A percentile compares a stretch with the other conserved stretches of the same genome.
Conservation (phyloP, 1,140 invertebrate species). For the Epicauta chinensis region DNA sequence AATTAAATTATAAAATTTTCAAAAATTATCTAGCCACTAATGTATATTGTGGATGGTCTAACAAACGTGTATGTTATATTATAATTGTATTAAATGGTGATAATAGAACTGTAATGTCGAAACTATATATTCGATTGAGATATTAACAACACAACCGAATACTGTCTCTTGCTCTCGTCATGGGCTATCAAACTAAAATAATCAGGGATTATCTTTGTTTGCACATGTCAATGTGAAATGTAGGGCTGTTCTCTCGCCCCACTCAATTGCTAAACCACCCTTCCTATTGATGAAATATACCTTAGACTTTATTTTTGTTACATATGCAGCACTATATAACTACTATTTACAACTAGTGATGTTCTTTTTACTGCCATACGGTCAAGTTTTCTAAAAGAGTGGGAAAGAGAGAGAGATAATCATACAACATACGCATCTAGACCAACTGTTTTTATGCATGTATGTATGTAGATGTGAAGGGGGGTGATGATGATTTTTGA, state of each 20-base stretch:
- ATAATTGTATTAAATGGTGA: slow-evolving; percentile 3
- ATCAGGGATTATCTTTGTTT: slow-evolving; percentile 39
- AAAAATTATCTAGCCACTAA: no score
- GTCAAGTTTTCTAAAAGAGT: background rate
- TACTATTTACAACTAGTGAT: slow-evolving; percentile 10
- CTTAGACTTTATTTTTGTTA: no score
- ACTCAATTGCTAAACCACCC: background rate
- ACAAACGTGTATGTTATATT: no score
- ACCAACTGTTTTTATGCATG: no score
- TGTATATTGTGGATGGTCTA: no score
- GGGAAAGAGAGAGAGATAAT: no score
- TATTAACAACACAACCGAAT: background rate
- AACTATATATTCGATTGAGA: slow-evolving; percentile 10
- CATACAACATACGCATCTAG: no score
- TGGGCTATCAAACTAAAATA: slow-evolving; percentile 40
- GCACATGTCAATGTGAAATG: slow-evolving; percentile 29
- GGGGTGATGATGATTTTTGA: no score
- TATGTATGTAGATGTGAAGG: no score
- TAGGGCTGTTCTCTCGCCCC: slow-evolving; percentile 5
- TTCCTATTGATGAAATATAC: no score
- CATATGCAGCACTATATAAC: background rate
- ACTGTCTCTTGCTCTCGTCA: background rate
- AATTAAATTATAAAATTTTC: no score
- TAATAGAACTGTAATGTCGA: slow-evolving; percentile 3
- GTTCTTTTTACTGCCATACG: slow-evolving; percentile 15